Conservation (phyloP, 2,113 vertebrate genomes). For the Myotis lucifugus region DNA sequence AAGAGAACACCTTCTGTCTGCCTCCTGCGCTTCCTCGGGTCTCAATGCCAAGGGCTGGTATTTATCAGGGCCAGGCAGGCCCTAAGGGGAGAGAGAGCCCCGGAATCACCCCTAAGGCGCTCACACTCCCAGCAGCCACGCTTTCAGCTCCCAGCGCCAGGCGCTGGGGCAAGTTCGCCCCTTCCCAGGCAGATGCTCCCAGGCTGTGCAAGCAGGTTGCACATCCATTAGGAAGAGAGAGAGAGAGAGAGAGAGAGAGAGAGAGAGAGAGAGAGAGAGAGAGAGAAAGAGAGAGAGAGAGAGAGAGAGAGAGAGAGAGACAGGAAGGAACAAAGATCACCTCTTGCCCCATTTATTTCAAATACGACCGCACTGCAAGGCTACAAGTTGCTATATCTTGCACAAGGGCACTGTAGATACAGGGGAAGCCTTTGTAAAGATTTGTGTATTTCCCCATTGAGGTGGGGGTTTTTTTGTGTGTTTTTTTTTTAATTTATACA, state of each 20-base stretch:
- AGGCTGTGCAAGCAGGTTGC: not conserved
- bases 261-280: too few relatives aligned
- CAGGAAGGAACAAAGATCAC: not conserved
- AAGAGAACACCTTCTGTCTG: conserved; percentile 7
- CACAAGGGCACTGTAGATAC: not conserved
- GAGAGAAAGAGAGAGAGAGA: too few relatives aligned
- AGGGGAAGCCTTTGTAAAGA: conserved; percentile 50
- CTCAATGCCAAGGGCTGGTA: not conserved
- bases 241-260: too few relatives aligned
- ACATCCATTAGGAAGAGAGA: not conserved
- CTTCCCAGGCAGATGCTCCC: not conserved
- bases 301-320: too few relatives aligned
- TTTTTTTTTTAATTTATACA: not conserved
- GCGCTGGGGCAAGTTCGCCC: not conserved
- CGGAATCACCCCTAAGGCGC: not conserved
- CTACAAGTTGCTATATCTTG: conserved; percentile 26
- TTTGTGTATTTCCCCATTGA: conserved; percentile 24
- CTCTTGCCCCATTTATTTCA: conserved; percentile 53
- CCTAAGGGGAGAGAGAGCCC: conserved; percentile 5
- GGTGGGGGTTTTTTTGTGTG: not conserved
- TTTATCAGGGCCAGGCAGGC: conserved; percentile 21
- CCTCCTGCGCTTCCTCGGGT: conserved; percentile 8
- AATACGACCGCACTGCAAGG: not conserved
- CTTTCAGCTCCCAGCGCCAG: not conserved
- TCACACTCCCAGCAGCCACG: not conserved